Percentiles rank a stretch among this genome's conserved stretches.
Conservation (phyloP, 2,888 invertebrate genomes). For the Xanthia icteritia region DNA sequence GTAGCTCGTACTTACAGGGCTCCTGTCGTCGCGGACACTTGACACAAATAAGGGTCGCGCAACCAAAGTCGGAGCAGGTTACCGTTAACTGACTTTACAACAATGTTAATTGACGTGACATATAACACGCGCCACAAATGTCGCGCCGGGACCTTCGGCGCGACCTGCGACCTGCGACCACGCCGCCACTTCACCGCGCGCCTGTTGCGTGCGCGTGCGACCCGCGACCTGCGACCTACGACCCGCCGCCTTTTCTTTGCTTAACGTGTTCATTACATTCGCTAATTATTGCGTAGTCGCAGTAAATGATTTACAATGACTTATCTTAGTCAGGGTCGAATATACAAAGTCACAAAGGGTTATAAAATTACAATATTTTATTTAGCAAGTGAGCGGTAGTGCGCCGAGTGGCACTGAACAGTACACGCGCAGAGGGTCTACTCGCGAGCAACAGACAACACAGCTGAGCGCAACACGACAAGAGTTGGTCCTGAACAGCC, state of each 20-base stretch:
- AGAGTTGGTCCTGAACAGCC: background rate
- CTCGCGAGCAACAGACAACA: background rate
- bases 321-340: constrained; percentile 47
- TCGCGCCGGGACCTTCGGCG: constrained; percentile 24
- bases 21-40: background rate
- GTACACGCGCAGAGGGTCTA: background rate
- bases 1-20: background rate
- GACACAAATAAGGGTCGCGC: background rate
- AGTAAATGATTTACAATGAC: constrained; percentile 43
- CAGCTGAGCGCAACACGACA: background rate
- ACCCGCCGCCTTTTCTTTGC: constrained; percentile 28
- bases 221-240: constrained; percentile 33
- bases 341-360: constrained; percentile 50
- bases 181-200: background rate
- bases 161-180: background rate
- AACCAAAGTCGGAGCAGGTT: constrained; percentile 2
- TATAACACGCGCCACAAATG: constrained; percentile 20
- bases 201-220: constrained; percentile 16
- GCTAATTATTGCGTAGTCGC: constrained; percentile 56
- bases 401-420: background rate
- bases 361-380: constrained; percentile 50
- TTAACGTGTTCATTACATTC: constrained; percentile 48
- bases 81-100: constrained; percentile 4
- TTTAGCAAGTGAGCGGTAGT: constrained; percentile 18
- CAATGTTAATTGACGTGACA: constrained; percentile 44